A percentile compares a stretch with the other conserved stretches of the same genome.
These are phyloP conservation scores for Laticauda colubrina DNA, from an alignment of 2,113 vertebrate genomes.

Conservation along the genomic window DNA sequence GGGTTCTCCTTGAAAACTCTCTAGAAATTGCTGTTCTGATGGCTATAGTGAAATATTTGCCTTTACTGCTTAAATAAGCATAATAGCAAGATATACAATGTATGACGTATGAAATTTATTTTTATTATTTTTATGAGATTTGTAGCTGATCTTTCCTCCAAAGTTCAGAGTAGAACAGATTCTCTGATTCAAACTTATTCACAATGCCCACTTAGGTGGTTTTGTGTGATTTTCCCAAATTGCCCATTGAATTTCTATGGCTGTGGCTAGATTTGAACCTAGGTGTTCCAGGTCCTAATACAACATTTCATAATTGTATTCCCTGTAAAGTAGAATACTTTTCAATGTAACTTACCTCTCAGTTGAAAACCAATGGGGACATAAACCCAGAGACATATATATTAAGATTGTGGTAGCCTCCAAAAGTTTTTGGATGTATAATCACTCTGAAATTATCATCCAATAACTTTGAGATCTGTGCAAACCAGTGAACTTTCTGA, in stretches of 20 bases:
- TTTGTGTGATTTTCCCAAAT: not conserved
- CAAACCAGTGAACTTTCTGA: too few species aligned
- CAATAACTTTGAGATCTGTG: too few species aligned
- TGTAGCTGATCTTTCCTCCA: not conserved
- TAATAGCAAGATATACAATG: not conserved
- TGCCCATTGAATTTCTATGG: not conserved
- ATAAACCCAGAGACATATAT: too few species aligned
- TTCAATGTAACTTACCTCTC: too few species aligned
- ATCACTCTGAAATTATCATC: too few species aligned
- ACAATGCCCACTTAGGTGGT: not conserved
- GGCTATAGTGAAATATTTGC: not conserved
- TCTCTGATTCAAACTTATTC: not conserved
- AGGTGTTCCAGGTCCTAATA: not conserved
- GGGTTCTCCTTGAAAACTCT: not conserved
- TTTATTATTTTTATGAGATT: not conserved
- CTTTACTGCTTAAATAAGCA: not conserved
- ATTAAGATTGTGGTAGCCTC: too few species aligned
- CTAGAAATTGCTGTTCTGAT: too few species aligned
- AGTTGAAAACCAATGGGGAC: too few species aligned
- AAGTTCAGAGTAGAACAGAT: not conserved
- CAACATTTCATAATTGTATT: not conserved
- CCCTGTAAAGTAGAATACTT: not conserved
- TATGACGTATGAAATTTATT: not conserved
- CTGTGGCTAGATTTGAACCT: not conserved
- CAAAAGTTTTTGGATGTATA: too few species aligned